phyloP scores from a whole-genome alignment of 2,113 vertebrate genomes.

The Oreotrochilus melanogaster region DNA sequence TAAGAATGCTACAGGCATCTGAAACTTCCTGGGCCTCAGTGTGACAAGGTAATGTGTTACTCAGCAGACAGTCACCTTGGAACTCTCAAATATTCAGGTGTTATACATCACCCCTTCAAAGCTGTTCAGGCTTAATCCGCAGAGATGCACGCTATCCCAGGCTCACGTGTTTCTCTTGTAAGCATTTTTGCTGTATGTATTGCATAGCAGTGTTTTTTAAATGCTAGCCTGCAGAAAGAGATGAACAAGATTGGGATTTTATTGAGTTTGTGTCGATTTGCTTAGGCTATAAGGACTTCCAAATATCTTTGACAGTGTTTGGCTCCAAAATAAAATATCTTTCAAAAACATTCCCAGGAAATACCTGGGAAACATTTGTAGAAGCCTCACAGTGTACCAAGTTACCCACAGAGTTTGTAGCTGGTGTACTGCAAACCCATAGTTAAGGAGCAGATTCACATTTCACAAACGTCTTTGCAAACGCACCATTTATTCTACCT shows the following conservation, averaged over 20 bases:
- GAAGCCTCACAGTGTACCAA: neutral
- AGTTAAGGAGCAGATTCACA: neutral
- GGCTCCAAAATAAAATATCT: neutral
- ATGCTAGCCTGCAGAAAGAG: neutral
- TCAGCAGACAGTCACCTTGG: neutral
- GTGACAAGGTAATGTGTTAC: fast-evolving
- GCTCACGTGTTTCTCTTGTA: neutral
- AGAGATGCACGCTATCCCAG: neutral
- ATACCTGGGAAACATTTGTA: neutral
- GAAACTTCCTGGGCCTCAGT: neutral
- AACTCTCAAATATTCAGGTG: neutral
- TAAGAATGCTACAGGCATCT: fast-evolving
- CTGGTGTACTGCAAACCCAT: neutral
- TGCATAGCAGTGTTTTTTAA: neutral
- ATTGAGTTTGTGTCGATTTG: neutral
- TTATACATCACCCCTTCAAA: neutral
- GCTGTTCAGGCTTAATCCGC: neutral
- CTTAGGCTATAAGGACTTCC: neutral
- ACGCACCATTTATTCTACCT: neutral
- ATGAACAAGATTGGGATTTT: neutral
- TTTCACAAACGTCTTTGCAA: neutral
- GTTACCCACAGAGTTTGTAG: neutral
- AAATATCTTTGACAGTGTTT: neutral
- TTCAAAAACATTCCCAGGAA: neutral
- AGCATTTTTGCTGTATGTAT: neutral